Evolutionary conservation across 2,888 invertebrate species (phyloP), one percentile per base, ranked within the genome.

Genomic region (Baronia brevicornis): DNA sequence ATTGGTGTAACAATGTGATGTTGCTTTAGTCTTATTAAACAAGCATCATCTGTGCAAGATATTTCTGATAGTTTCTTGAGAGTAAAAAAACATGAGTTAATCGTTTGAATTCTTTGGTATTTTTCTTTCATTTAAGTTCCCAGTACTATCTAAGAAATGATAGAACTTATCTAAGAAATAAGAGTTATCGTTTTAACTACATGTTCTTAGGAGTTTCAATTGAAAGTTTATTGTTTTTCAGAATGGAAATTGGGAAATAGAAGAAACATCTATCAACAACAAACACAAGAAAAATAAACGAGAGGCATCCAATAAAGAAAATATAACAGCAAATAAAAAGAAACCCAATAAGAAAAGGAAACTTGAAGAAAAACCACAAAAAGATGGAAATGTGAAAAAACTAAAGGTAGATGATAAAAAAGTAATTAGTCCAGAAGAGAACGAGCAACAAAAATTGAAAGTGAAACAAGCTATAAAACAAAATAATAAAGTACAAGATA

Each of bases 171-270:
- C n/a, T n/a, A n/a, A n/a, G n/a, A n/a, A n/a, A n/a, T n/a, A n/a
- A n/a, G n/a, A n/a, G n/a, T n/a, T n/a, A n/a, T n/a, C n/a, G n/a
- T n/a, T n/a, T n/a, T n/a, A n/a, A n/a, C n/a, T n/a, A n/a, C n/a
- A n/a, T n/a, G 4, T 5, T 14, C 12, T 27, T 4, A 8, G 17
- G 23, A 8, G 26, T 13, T 11, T 17, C 14, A 12, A 19, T 3
- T 18, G 5, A 12, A 24, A 3, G 17, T 34, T 17, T 18, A 28
- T 38, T 46, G 36, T 21, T 9, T 46, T 41, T 14, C 58, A 80
- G 80, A 66, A 60, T 15, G 66, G 65, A 3, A 64, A 54, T 1
- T 71, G 77, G 71, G 43, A 67, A 36, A 63, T 74, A 0, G 60
- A 61, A 35, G 73, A 72, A 22, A 46, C 57, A 1, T 54, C 55